A percentile compares a stretch with the other conserved stretches of the same genome.
phyloP scores from a whole-genome alignment of 92 coral and sea anemone species.

The Actinernus sp. region DNA sequence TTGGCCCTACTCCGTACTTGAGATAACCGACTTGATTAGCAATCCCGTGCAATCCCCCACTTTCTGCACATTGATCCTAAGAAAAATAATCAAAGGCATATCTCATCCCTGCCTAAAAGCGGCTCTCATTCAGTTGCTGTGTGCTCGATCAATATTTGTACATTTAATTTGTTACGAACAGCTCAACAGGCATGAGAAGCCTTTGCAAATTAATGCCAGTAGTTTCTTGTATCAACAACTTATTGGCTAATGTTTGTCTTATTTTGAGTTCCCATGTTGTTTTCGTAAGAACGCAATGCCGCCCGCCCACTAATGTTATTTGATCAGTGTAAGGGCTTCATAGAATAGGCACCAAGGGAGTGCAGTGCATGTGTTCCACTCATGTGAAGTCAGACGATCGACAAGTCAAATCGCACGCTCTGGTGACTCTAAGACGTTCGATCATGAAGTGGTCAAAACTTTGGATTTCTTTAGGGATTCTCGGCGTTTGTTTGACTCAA shows the following conservation, averaged over 20 bases:
- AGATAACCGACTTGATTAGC: too few relatives aligned
- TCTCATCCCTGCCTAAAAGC: conserved; percentile 13
- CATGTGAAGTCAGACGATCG: not conserved
- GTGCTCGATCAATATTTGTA: conserved; percentile 81
- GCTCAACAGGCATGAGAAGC: conserved; percentile 44
- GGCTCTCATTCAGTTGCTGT: conserved; percentile 3
- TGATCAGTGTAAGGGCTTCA: conserved; percentile 35
- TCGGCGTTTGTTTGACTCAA: conserved; percentile 37
- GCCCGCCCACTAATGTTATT: conserved; percentile 82
- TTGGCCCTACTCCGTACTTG: conserved; percentile 22
- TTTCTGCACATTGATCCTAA: too few relatives aligned
- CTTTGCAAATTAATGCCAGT: conserved; percentile 76
- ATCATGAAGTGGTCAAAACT: conserved; percentile 42
- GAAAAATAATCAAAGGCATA: conserved; percentile 23
- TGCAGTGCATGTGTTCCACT: not conserved
- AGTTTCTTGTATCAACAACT: conserved; percentile 84
- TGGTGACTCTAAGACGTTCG: not conserved
- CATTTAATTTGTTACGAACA: conserved; percentile 75
- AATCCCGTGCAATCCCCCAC: too few relatives aligned
- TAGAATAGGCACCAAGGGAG: not conserved
- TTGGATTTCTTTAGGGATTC: conserved; percentile 47
- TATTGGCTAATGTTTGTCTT: conserved; percentile 88
- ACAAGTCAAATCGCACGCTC: not conserved
- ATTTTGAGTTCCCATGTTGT: conserved; percentile 75
- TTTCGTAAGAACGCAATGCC: conserved; percentile 64